Percentiles rank a stretch among this genome's conserved stretches.
Conservation (phyloP, 2,797 vertebrate genomes). For the Ctenosaura bakeri region DNA sequence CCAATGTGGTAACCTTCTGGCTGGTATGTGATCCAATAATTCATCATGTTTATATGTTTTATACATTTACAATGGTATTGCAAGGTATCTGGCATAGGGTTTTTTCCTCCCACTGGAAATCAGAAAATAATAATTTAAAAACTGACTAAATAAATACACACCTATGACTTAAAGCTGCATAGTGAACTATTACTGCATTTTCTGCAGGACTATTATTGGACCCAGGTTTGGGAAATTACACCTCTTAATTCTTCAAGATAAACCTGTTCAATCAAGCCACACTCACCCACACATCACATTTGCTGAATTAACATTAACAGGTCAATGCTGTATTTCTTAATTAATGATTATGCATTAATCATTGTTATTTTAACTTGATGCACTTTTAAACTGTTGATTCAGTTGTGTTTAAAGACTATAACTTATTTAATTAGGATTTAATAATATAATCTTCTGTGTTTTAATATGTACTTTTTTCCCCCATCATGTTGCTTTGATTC, state of each 20-base stretch:
- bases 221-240: background rate
- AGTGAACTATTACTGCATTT: no score
- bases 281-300: no score
- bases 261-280: background rate
- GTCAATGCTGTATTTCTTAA: no score
- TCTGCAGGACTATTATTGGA: background rate
- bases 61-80: background rate
- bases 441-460: no score
- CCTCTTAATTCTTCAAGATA: background rate
- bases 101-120: background rate
- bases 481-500: no score
- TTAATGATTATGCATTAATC: no score
- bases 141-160: background rate
- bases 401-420: no score
- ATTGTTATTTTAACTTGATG: no score
- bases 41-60: background rate
- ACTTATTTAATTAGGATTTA: no score
- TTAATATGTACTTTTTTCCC: no score
- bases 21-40: background rate
- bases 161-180: background rate
- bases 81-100: background rate
- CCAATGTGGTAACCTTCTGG: background rate
- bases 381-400: no score
- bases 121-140: background rate
- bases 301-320: no score